Conservation (phyloP, 2,797 vertebrate species). For the Heliangelus exortis region DNA sequence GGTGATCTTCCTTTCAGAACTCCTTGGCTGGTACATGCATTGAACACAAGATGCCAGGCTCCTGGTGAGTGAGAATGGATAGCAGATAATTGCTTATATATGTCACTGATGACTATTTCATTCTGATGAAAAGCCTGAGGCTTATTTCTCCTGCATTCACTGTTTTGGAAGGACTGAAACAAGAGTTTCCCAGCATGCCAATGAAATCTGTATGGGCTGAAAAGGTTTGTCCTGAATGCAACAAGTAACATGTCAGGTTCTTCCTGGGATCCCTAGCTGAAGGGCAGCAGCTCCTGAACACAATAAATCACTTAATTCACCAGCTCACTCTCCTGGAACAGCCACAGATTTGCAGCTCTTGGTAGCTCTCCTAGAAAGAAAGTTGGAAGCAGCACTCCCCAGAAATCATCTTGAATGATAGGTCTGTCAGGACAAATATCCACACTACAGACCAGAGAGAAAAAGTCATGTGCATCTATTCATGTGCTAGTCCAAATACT, state of each 20-base stretch:
- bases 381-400: not conserved
- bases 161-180: not conserved
- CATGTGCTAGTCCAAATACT: not conserved
- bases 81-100: not conserved
- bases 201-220: not conserved
- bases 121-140: accelerated
- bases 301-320: not conserved
- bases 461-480: not conserved
- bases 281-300: not conserved
- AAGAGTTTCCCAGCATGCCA: not conserved
- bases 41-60: not conserved
- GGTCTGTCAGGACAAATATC: not conserved
- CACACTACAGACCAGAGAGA: not conserved
- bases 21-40: not conserved
- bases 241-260: not conserved
- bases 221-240: not conserved
- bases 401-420: not conserved
- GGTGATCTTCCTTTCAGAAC: not conserved
- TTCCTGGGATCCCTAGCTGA: not conserved
- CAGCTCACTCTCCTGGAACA: not conserved
- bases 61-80: accelerated
- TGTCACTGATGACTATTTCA: not conserved
- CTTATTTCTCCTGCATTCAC: not conserved
- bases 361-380: not conserved
- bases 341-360: not conserved